phyloP scores from a whole-genome alignment of 1,140 invertebrate species.

The Gonioctena quinquepunctata region DNA sequence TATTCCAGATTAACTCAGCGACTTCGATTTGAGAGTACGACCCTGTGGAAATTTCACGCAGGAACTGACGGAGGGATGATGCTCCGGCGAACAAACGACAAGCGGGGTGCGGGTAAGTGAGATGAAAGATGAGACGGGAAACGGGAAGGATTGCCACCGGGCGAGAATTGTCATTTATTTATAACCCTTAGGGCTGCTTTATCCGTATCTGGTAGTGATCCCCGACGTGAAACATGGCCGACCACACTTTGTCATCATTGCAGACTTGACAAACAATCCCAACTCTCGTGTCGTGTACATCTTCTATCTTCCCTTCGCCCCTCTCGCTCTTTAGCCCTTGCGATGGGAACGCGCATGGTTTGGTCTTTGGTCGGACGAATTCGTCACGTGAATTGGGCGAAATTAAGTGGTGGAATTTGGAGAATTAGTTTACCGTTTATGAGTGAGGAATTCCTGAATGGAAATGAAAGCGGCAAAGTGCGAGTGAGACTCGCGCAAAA shows the following conservation, averaged over 20 bases:
- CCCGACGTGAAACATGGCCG: slow-evolving; percentile 20
- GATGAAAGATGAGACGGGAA: neutral
- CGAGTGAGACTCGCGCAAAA: too few species aligned
- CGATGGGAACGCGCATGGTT: too few species aligned
- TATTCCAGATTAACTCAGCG: too few species aligned
- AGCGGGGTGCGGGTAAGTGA: neutral
- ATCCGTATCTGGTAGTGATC: slow-evolving; percentile 9
- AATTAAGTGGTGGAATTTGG: neutral
- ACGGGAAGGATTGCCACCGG: neutral
- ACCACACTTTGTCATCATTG: slow-evolving; percentile 22
- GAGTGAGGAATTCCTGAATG: too few species aligned
- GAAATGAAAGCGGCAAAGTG: too few species aligned
- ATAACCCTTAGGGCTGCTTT: slow-evolving; percentile 16
- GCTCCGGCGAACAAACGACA: neutral
- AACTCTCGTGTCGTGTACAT: slow-evolving; percentile 2
- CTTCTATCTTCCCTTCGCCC: neutral
- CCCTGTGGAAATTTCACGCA: neutral
- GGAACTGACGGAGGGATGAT: neutral
- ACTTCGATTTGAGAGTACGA: too few species aligned
- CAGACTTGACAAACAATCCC: slow-evolving; percentile 17
- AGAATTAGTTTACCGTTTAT: neutral
- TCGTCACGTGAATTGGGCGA: neutral
- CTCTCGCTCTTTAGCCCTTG: neutral
- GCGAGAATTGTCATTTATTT: slow-evolving; percentile 20
- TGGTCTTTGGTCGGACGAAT: neutral